Evolutionary conservation across 2,797 vertebrate genomes (phyloP), one percentile per base, ranked within the genome.

Genomic region (Arrhamphus sclerolepis): DNA sequence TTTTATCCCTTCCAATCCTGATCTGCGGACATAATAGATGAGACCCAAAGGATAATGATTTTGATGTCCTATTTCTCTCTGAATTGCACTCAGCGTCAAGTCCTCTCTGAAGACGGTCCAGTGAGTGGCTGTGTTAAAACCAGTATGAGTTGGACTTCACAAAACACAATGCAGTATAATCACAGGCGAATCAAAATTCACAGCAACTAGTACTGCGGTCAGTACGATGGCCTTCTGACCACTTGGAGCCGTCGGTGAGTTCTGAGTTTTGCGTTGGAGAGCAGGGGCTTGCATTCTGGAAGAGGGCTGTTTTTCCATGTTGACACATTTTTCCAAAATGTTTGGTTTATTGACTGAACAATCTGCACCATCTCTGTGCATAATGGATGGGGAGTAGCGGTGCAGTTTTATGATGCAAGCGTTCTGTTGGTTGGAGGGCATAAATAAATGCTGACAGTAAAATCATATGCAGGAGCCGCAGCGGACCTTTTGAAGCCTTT

Each of bases 21-120:
- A 85, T 80, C 84, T 65, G 71, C 68, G 63, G 73, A 54, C 77
- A 82, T 80, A 82, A 89, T 78, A 52, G 82, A 85, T 77, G 54
- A 77, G 58, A 77, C 53, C 62, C 63, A 56, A 67, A 47, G 46
- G 70, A 78, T 80, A 84, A 72, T 41, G 71, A 70, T 65, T 86
- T 75, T 50, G 62, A 82, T 72, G 80, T 75, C 53, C 62, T 46
- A 7, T 70, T 81, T 83, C 70, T 41, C 20, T 81, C 68, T 66
- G 74, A 89, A 86, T 86, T 79, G 70, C 67, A 77, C 63, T 56
- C 56, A 60, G 40, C 55, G 66, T 77, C 48, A 50, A 49, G 58
- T 73, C 49, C 40, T 40, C 8, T 68, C 47, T 62, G 17, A 60
- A 63, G 59, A 72, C 18, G 47, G 56, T 43, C 57, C 66, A 46